Evolutionary conservation across 2,113 vertebrate genomes (phyloP), one percentile per base, ranked within the genome.

Genomic region (Stegastes partitus): DNA sequence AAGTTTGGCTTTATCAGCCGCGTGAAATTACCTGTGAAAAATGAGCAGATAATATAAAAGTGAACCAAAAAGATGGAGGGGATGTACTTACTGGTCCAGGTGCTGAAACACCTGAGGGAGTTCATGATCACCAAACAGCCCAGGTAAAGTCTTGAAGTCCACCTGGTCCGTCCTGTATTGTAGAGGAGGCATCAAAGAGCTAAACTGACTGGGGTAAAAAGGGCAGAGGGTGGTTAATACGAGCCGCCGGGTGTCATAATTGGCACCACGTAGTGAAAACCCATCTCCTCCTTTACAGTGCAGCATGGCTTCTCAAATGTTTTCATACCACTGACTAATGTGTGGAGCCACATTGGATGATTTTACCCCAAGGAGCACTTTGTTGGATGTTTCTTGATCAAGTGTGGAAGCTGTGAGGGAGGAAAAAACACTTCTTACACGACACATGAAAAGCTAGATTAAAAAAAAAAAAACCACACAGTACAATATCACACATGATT

Each of bases 261-360:
- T n/a, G 23, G n/a, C 18, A 11, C 14, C 34, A 25, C 11, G 57
- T n/a, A 63, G 63, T 45, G 16, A 56, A 22, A 79, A 8, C n/a
- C 11, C 28, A 51, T 51, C 65, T 16, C 23, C 14, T n/a, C 31
- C 18, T 26, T 64, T 34, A 39, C 31, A n/a, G 1, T 16, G 8
- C 34, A 25, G 19, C 42, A 31, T 11, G 8, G 2, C n/a, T 22
- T 54, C 49, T 37, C 54, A 51, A 59, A 70, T 54, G n/a, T 58
- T n/a, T 51, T 42, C 59, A 82, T 57, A 65, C n/a, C 21, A 58
- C 44, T 21, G 51, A 26, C 11, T 23, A 28, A 58, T 44, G 11
- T 5, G 21, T 31, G 64, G 56, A 31, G 39, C 18, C 54, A 15
- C 16, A 55, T 31, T 10, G 16, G 8, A 58, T n/a, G 7, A 68